Base-by-base conservation (phyloP, 2,888 invertebrate species). In the Luperina testacea region DNA sequence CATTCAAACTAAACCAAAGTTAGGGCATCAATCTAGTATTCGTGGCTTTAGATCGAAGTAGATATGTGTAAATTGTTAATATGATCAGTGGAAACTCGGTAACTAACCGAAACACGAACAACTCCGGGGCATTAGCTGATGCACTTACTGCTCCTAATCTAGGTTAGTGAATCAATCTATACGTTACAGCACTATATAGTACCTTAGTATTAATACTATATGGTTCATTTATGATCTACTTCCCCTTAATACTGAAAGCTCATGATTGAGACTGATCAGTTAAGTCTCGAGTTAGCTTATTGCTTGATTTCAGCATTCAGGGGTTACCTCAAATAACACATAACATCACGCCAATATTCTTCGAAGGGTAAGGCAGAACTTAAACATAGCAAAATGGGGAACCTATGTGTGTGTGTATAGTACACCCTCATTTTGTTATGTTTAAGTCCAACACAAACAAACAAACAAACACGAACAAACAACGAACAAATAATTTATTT, bases 21-120 rank as follows among this genome's bases (percentile, higher is more conserved):
- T 27, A 17, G 42, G 57, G 17, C 59, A 45, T 80, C 15, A 61
- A 48, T 20, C 48, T 32, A 53, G 20, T 38, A n/a, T n/a, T n/a
- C n/a, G n/a, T 32, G 32, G 42, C 7, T 15, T 61, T 15, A 1
- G 27, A 17, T 69, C 13, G 27, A 20, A 65, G 57, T 51, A 68
- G 11, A 48, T 48, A 13, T 4, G 71, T 68, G 71, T 81, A 81
- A 80, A 81, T 82, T 84, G 75, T 81, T 85, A 85, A 85, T 72
- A 83, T 61, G 65, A 81, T 81, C 65, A 63, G 53, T 51, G 20
- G 61, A 20, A 70, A 70, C 65, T 80, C 42, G 5, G 42, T 63
- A 77, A 73, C 77, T 70, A 57, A 38, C 38, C n/a, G 71, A 17
- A 81, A 61, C 53, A 74, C 53, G 71, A 70, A 68, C 65, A 72